These are phyloP conservation scores for Prolemur simus DNA, from an alignment of 2,113 vertebrate genomes.

Conservation along the genomic window DNA sequence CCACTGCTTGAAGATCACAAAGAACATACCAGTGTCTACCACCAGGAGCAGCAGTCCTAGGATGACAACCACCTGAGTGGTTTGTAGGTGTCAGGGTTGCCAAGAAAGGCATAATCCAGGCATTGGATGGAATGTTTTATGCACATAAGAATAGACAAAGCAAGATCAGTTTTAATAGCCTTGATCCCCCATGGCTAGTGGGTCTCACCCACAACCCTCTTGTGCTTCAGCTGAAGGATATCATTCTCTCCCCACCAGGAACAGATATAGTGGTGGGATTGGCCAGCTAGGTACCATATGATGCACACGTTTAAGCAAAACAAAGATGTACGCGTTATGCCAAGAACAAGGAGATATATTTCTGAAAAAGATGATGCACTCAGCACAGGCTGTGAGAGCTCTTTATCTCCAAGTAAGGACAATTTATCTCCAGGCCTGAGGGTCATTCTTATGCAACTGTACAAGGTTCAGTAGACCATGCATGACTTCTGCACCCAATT, in stretches of 20 bases:
- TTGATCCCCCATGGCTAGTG: not conserved
- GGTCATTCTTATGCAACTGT: fast-evolving
- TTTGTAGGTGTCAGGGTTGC: not conserved
- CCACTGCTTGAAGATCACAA: not conserved
- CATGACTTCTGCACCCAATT: not conserved
- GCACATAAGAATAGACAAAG: not conserved
- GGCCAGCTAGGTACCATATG: not conserved
- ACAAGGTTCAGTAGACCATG: not conserved
- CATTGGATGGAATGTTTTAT: not conserved
- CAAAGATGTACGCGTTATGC: not conserved
- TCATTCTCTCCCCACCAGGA: not conserved
- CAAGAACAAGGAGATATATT: not conserved
- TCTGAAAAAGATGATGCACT: not conserved
- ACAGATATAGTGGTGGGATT: not conserved
- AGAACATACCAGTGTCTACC: not conserved
- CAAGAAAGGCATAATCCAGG: not conserved
- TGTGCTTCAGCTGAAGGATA: not conserved
- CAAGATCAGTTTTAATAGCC: not conserved
- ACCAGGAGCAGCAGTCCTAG: not conserved
- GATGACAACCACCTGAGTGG: not conserved
- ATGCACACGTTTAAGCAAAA: not conserved
- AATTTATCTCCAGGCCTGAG: not conserved
- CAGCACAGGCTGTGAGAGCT: not conserved
- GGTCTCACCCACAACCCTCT: not conserved
- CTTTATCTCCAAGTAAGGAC: not conserved